Percentiles rank a stretch among this genome's conserved stretches.
phyloP scores from a whole-genome alignment of 2,888 invertebrate genomes.

The Adelphocoris suturalis region DNA sequence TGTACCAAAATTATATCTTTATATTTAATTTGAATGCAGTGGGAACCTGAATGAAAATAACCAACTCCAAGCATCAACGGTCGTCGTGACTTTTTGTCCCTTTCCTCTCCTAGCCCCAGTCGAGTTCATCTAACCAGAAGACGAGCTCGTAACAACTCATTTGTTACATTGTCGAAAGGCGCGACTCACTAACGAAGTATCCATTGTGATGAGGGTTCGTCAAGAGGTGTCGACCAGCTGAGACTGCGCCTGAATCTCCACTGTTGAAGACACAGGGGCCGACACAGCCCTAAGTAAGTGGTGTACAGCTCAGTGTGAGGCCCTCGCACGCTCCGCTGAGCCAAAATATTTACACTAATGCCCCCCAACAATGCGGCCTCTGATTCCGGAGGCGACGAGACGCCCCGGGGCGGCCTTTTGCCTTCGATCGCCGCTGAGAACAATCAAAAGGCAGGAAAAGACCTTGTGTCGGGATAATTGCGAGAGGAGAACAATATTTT shows the following conservation, averaged over 20 bases:
- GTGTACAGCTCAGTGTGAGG: slow-evolving; percentile 67
- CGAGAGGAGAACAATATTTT: slow-evolving; percentile 58
- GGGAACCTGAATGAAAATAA: slow-evolving; percentile 4
- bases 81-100: slow-evolving; percentile 20
- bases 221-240: slow-evolving; percentile 57
- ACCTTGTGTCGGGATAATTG: slow-evolving; percentile 52
- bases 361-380: slow-evolving; percentile 59
- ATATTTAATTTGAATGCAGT: slow-evolving; percentile 3
- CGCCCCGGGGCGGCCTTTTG: slow-evolving; percentile 41
- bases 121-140: slow-evolving; percentile 59
- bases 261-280: slow-evolving; percentile 21
- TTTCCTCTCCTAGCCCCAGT: background rate
- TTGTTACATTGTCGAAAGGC: slow-evolving; percentile 59
- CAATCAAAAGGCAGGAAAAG: background rate
- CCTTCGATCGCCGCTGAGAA: background rate
- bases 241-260: background rate
- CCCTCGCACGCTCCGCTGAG: slow-evolving; percentile 69
- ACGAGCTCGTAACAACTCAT: slow-evolving; percentile 67
- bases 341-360: slow-evolving; percentile 74
- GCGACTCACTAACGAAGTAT: slow-evolving; percentile 65
- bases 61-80: slow-evolving; percentile 46
- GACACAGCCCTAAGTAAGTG: slow-evolving; percentile 68
- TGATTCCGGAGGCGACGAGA: slow-evolving; percentile 38
- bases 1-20: no score
- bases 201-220: slow-evolving; percentile 34